Base-by-base conservation (phyloP, 23 tunicate genomes). In the Corella eumyota region DNA sequence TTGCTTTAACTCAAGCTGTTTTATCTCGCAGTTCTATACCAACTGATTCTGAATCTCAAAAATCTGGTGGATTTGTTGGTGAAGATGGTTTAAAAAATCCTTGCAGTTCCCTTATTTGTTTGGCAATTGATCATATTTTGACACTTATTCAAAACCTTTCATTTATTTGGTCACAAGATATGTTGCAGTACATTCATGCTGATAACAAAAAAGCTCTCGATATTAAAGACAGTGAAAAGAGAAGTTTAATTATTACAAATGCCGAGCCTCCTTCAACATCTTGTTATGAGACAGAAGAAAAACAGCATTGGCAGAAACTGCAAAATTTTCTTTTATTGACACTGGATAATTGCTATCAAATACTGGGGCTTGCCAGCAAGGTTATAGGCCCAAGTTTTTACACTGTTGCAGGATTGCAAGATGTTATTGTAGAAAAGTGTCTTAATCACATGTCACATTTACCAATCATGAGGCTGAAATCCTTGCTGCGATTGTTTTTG, bases 331-430 rank as follows among this genome's bases (percentile, higher is more conserved):
- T 88, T 13, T 20, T 40, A 13, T 19, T 62, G 3, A 51, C 36
- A 31, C 22, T 73, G 36, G 88, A 79, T 52, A 58, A 62, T 28
- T 72, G 88, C 60, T 88, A 77, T 56, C 45, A 30, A 13, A 33
- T 67, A 31, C 72, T 88, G 21, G 96, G 96, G n/a, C n/a, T 48
- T 6, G 49, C 76, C 6, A 75, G 96, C 11, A 68, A 67, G 60
- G 59, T 56, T 26, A 38, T 85, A 21, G 67, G 67, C 21, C 36
- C 61, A 27, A 49, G 19, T 0, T 72, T 88, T 32, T 88, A 88
- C 54, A 38, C 30, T 2, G 23, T 40, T 20, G 48, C 68, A 0
- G 30, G 32, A 34, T 32, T 88, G 4, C 58, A 72, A 32, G 65
- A 85, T 13, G 37, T 52, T 11, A 53, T 68, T 44, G 30, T 62